Evolutionary conservation across 2,888 invertebrate genomes (phyloP).

Genomic region (Calameuta pallipes): DNA sequence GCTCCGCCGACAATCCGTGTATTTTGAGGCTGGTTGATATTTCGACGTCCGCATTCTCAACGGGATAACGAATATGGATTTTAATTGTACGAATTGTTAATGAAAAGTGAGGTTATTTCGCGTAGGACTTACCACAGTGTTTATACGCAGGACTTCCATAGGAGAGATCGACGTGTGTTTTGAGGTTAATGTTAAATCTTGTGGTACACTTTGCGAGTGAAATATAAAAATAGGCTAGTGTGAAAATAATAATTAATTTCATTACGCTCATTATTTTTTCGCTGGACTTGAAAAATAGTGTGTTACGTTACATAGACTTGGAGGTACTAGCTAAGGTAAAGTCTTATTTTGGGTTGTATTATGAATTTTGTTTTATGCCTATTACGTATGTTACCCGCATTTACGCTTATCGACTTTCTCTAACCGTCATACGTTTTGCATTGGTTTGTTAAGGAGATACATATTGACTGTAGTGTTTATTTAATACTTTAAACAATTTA

Average conservation of each 20-base stretch:
- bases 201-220: not conserved
- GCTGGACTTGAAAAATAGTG: not conserved
- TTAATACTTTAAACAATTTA: not conserved
- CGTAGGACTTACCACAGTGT: conserved; percentile 34
- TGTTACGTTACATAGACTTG: not conserved
- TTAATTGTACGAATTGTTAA: not conserved
- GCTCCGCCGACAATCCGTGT: conserved; percentile 58
- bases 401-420: not conserved
- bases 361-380: not conserved
- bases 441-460: not conserved
- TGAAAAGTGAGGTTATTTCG: not conserved
- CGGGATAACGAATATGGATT: not conserved
- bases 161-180: conserved; percentile 31
- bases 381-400: not conserved
- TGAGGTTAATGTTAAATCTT: not conserved
- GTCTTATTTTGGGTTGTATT: not conserved
- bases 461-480: not conserved
- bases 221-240: not conserved
- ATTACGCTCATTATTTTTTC: not conserved
- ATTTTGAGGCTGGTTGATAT: not conserved
- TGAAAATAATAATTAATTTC: not conserved
- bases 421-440: not conserved
- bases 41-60: conserved; percentile 16
- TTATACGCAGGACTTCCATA: conserved; percentile 36
- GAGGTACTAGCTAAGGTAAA: not conserved